These are phyloP conservation scores for Conger conger DNA, from an alignment of 2,113 vertebrate species.

Conservation along the genomic window DNA sequence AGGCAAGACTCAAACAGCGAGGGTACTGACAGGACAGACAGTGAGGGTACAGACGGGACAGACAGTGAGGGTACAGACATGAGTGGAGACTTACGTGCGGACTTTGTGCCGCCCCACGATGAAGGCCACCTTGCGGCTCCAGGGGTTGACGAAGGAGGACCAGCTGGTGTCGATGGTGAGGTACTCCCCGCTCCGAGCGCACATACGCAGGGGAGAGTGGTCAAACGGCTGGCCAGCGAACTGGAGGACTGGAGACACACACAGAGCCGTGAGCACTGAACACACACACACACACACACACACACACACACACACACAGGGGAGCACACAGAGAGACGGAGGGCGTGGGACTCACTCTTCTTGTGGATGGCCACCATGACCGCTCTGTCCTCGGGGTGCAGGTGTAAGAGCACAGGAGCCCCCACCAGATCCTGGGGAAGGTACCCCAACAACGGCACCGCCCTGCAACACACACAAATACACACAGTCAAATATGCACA, in stretches of 20 bases:
- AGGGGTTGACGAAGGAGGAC: slow-evolving; percentile 90
- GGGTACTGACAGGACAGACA: no score
- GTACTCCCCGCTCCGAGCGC: slow-evolving; percentile 82
- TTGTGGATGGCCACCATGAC: slow-evolving; percentile 88
- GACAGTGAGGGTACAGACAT: no score
- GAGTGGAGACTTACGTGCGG: slow-evolving; percentile 70
- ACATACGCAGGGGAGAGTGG: slow-evolving; percentile 82
- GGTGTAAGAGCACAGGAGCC: slow-evolving; percentile 77
- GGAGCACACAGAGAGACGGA: background rate
- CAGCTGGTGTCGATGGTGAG: slow-evolving; percentile 91
- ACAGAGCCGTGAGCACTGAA: background rate
- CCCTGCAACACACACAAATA: slow-evolving; percentile 59
- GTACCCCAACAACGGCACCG: slow-evolving; percentile 83
- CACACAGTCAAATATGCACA: slow-evolving; percentile 10
- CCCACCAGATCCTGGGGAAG: slow-evolving; percentile 88
- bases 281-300: no score
- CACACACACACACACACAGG: no score
- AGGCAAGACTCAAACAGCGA: no score
- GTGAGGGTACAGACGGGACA: no score
- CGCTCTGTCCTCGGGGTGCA: slow-evolving; percentile 85
- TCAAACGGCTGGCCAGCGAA: slow-evolving; percentile 84
- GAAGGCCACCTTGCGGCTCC: slow-evolving; percentile 90
- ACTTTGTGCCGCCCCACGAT: slow-evolving; percentile 90
- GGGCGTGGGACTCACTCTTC: slow-evolving; percentile 74
- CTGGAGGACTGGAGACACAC: slow-evolving; percentile 70